Base-by-base conservation (phyloP, 2,113 vertebrate genomes). In the Lucifuga dentata region DNA sequence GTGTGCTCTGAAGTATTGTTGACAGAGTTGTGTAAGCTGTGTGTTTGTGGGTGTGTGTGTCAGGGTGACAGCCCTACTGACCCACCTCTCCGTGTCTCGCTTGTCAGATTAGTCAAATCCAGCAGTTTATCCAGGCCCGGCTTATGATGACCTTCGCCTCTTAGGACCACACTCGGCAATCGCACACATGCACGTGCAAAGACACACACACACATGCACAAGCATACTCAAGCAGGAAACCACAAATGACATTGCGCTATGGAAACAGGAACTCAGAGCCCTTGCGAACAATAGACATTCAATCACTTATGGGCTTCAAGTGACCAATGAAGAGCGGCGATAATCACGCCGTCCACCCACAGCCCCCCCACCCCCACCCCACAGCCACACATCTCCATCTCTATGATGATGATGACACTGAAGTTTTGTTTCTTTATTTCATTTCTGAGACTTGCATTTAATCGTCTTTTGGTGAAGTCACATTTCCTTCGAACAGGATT, bases 71-170 rank as follows among this genome's bases (percentile, higher is more conserved):
- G 80, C 32, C 63, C 39, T 26, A 65, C 49, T 83, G 70, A 80
- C 87, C 75, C 64, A 49, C 35, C 64, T 70, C 63, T 45, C 44
- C 26, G 36, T 5, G 0, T 41, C 70, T 62, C 49, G 1, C 48
- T 65, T 74, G 51, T 84, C 81, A 89, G 79, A 86, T 90, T 88
- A 90, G 72, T 64, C 59, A 82, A 85, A 86, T 85, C 79, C 69
- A 60, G 45, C 60, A 67, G 60, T 19, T 89, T 85, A 91, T 89
- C 76, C n/a, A 9, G 29, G 20, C 41, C 63, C 46, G 52, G 24
- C 8, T 50, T 55, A n/a, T 24, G 60, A 35, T 55, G 46, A 86
- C 83, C 74, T 83, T 68, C 35, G 20, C 60, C 39, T 62, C 50
- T 35, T 7, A 61, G 43, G 11, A 41, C 53, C 39, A 44, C 36